Evolutionary conservation across 2,797 vertebrate species (phyloP).

Genomic region (Lagodon rhomboides): DNA sequence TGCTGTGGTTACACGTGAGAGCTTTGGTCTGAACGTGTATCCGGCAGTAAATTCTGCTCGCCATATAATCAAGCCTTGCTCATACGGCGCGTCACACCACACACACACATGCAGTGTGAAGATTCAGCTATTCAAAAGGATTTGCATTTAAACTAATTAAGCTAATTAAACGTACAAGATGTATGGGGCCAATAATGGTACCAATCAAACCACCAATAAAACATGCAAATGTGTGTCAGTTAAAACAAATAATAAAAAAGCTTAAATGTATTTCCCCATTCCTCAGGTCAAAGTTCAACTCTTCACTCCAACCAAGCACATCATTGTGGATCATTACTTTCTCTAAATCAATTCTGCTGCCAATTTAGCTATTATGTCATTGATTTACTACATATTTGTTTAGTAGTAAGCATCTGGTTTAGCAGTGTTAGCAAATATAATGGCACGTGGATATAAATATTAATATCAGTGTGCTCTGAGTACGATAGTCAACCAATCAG

Average conservation of each 20-base stretch:
- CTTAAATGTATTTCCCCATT: neutral
- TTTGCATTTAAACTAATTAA: neutral
- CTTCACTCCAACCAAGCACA: neutral
- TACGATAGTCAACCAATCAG: neutral
- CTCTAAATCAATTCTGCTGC: neutral
- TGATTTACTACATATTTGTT: neutral
- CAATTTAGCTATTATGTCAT: neutral
- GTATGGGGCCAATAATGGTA: neutral
- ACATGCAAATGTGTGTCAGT: neutral
- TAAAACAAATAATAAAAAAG: neutral
- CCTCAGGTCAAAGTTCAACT: neutral
- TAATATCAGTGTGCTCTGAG: neutral
- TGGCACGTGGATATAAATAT: neutral
- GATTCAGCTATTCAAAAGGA: conserved; percentile 9
- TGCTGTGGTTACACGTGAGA: conserved; percentile 13
- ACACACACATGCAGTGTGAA: conserved; percentile 28
- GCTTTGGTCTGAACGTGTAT: conserved; percentile 16
- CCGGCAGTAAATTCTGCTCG: conserved; percentile 28
- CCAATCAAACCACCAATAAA: neutral
- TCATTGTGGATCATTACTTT: neutral
- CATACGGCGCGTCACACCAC: conserved; percentile 1
- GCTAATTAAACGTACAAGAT: neutral
- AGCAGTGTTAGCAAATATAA: neutral
- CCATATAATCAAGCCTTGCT: conserved; percentile 13
- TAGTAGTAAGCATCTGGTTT: neutral